A percentile compares a stretch with the other conserved stretches of the same genome.
Conservation (phyloP, 2,888 invertebrate genomes). For the Oscheius sp. region DNA sequence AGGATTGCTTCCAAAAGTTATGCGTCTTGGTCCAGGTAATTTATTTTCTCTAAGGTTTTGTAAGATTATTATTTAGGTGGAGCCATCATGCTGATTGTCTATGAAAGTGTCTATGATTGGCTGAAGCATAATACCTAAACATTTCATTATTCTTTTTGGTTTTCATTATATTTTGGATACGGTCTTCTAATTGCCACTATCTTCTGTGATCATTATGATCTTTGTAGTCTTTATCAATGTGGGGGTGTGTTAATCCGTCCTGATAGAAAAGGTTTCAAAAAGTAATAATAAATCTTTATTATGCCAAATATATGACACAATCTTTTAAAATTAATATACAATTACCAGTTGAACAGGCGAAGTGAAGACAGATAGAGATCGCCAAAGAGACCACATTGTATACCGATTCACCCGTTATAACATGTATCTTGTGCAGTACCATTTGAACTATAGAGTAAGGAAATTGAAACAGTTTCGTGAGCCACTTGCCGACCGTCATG, state of each 20-base stretch:
- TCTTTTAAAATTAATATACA: background rate
- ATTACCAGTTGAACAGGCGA: background rate
- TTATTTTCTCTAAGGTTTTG: background rate
- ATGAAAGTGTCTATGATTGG: slow-evolving; percentile 81
- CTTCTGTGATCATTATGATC: background rate
- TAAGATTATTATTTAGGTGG: slow-evolving; percentile 74
- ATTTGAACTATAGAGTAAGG: too few relatives aligned
- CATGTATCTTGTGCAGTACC: too few relatives aligned
- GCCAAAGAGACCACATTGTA: background rate
- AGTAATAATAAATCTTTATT: background rate
- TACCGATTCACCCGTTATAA: too few relatives aligned
- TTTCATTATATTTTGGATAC: background rate
- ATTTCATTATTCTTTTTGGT: background rate
- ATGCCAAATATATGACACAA: background rate
- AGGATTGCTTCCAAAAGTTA: slow-evolving; percentile 87
- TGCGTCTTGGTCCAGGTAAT: slow-evolving; percentile 82
- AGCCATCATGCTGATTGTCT: slow-evolving; percentile 91
- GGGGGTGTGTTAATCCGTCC: slow-evolving; percentile 17
- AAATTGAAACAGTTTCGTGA: background rate
- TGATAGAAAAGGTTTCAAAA: too few relatives aligned
- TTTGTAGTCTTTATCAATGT: background rate
- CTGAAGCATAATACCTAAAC: slow-evolving; percentile 43
- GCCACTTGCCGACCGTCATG: background rate
- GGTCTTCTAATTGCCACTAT: slow-evolving; percentile 1
- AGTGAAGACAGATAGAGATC: background rate